Evolutionary conservation across 2,797 vertebrate species (phyloP), one percentile per base, ranked within the genome.

Genomic region (Poeciliopsis infans): DNA sequence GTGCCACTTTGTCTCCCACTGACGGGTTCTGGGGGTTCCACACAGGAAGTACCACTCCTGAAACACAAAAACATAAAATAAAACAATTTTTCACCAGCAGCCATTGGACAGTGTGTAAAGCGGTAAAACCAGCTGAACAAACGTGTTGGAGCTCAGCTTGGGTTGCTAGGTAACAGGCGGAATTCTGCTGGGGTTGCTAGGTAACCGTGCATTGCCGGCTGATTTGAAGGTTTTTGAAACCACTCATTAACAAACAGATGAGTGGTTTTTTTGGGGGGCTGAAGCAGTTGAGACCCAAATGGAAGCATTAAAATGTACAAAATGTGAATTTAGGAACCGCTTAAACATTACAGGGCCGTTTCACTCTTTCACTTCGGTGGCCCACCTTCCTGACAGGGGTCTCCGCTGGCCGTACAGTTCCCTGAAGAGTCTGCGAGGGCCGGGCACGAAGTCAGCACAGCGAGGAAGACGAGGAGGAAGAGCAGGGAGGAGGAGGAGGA

Each of bases 1-100:
- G 94, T 0, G 96, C 97, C 85, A 96, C 96, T 85, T 96, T 96
- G 85, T 97, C 96, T 1, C 97, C 96, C 0, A 96, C 96, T 0
- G 96, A 97, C 0, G 96, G 96, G 81, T 97, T 96, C 85, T 95
- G 96, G 7, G 97, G 97, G 79, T 96, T 95, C 97, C 97, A 97
- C 45, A 96, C 88, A 0, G 97, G 97, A 51, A 97, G 91, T 4
- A 97, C 91, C 70, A 97, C 96, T 53, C 94, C 93, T 95, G 89
- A 61, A 89, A 90, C 10, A 0, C 1, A 86, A 11, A 28, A 51
- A 79, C 5, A 78, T n/a, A 31, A 39, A 51, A 2, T 59, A 8
- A 6, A 43, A 18, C 23, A 23, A 7, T 3, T 28, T 51, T 5
- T 31, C 23, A 28, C 25, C 53, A 79, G 36, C 20, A 23, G 2